Evolutionary conservation across 2,797 vertebrate species (phyloP).

Genomic region (Ceryle rudis): DNA sequence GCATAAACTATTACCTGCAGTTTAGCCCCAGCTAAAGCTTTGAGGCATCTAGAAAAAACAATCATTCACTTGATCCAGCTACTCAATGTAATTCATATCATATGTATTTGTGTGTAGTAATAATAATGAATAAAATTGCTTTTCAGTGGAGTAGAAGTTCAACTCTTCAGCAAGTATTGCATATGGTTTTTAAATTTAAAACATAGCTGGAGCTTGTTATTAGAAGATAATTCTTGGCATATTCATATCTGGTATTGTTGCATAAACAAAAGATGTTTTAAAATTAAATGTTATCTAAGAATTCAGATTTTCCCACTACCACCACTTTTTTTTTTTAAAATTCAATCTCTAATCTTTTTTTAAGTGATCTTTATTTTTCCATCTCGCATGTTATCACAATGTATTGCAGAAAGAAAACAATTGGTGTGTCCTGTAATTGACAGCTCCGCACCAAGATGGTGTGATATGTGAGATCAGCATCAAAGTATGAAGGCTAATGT

Average conservation of each 20-base stretch:
- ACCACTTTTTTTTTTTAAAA: accelerated
- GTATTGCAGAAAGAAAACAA: neutral
- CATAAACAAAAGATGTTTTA: neutral
- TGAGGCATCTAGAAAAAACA: neutral
- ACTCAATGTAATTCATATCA: neutral
- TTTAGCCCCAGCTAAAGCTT: neutral
- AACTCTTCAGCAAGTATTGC: neutral
- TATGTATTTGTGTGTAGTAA: neutral
- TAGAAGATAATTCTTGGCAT: neutral
- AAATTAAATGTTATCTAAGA: neutral
- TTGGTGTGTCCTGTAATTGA: neutral
- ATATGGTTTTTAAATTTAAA: neutral
- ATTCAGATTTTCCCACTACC: neutral
- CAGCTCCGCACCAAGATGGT: neutral
- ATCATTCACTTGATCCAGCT: neutral
- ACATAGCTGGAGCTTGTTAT: neutral
- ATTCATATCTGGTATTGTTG: neutral
- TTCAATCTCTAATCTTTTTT: neutral
- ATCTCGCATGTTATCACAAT: accelerated
- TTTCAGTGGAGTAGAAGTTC: neutral
- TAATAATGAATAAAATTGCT: neutral
- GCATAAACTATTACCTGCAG: neutral
- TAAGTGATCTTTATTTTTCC: neutral
- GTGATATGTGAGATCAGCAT: neutral
- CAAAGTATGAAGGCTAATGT: neutral